A percentile compares a stretch with the other conserved stretches of the same genome.
phyloP scores from a whole-genome alignment of 2,113 vertebrate genomes.

The Mus musculus region GRCm39 chr10:95881001-95881500 shows the following conservation, averaged over 20 bases:
- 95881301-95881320: constrained; percentile 88
- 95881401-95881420: constrained; percentile 52
- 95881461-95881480: constrained; percentile 9
- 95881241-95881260: constrained; percentile 81
- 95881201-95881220: constrained; percentile 85
- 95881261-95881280: constrained; percentile 74
- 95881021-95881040: constrained; percentile 83
- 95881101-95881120: constrained; percentile 79
- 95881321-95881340: constrained; percentile 90
- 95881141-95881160: constrained; percentile 89
- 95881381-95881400: constrained; percentile 77
- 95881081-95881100: constrained; percentile 88
- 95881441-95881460: constrained; percentile 34
- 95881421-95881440: constrained; percentile 42
- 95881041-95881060: constrained; percentile 88
- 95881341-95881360: constrained; percentile 90
- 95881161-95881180: constrained; percentile 92
- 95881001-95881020: constrained; percentile 82
- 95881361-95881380: constrained; percentile 88
- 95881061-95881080: constrained; percentile 82
- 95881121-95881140: constrained; percentile 85
- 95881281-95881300: constrained; percentile 83
- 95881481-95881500: constrained; percentile 14
- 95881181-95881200: constrained; percentile 86
- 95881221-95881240: constrained; percentile 78